Evolutionary conservation across 2,113 vertebrate genomes (phyloP).

Genomic region (Rana temporaria): DNA sequence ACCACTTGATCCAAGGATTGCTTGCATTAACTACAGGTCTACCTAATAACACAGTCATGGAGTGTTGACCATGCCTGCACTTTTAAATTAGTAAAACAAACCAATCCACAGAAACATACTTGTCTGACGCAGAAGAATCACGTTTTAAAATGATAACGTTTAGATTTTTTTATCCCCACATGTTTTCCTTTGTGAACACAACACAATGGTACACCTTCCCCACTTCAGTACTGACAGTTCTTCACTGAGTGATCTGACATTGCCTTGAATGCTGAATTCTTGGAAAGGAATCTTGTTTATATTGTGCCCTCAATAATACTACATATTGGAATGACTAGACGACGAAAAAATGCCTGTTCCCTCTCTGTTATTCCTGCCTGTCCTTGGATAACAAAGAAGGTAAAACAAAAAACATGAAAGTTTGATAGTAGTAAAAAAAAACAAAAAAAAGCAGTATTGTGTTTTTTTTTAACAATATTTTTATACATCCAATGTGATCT

Average conservation of each 20-base stretch:
- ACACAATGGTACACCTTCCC: not conserved
- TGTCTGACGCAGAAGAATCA: too few relatives aligned
- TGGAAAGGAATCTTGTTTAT: not conserved
- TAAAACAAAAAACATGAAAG: not conserved
- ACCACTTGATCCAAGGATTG: too few relatives aligned
- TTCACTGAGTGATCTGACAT: not conserved
- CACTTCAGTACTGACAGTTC: not conserved
- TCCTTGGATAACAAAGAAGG: constrained; percentile 9
- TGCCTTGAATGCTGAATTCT: not conserved
- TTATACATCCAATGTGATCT: not conserved
- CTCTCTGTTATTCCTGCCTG: not conserved
- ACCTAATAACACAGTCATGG: too few relatives aligned
- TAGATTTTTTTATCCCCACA: not conserved
- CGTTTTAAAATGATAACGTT: not conserved
- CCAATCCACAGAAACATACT: too few relatives aligned
- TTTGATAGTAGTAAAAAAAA: not conserved
- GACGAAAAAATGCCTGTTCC: not conserved
- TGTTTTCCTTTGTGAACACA: not conserved
- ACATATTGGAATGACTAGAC: not conserved
- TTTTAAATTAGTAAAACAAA: too few relatives aligned
- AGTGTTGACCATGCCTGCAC: too few relatives aligned
- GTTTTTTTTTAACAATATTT: not conserved
- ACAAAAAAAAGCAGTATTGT: not conserved
- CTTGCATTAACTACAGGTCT: too few relatives aligned
- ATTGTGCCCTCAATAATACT: not conserved